These are phyloP conservation scores for Thaumetopoea pityocampa DNA, from an alignment of 1,140 invertebrate genomes.

Conservation along the genomic window DNA sequence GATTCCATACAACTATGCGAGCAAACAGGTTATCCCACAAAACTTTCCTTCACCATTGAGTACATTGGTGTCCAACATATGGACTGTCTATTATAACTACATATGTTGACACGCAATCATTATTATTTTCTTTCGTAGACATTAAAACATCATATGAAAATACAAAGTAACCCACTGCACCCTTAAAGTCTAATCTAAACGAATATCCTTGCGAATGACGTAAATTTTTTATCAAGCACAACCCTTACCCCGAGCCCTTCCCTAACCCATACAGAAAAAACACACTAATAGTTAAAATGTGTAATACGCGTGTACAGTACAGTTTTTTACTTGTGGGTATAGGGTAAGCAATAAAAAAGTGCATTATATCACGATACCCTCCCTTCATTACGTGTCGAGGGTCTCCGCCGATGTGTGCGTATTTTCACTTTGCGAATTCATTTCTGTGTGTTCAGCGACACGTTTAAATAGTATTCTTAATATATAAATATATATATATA, in stretches of 20 bases:
- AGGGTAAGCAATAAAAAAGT: constrained; percentile 72
- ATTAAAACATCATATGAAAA: constrained; percentile 4
- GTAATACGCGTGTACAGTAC: constrained; percentile 54
- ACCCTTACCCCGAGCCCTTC: constrained; percentile 67
- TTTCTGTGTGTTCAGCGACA: constrained; percentile 13
- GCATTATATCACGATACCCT: constrained; percentile 72
- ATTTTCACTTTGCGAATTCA: constrained; percentile 24
- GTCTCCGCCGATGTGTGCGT: constrained; percentile 40
- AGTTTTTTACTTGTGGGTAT: constrained; percentile 71
- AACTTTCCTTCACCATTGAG: too few species aligned
- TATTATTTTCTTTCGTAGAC: background rate
- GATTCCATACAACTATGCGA: too few species aligned
- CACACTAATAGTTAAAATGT: constrained; percentile 71
- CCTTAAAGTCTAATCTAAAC: constrained; percentile 26
- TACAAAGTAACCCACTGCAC: constrained; percentile 33
- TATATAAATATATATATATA: too few species aligned
- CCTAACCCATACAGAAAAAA: constrained; percentile 47
- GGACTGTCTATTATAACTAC: too few species aligned
- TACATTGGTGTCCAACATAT: too few species aligned
- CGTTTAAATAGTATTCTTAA: constrained; percentile 11
- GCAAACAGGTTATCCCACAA: too few species aligned
- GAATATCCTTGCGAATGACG: constrained; percentile 42
- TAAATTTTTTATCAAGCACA: constrained; percentile 67
- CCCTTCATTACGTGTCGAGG: constrained; percentile 64
- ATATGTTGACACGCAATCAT: background rate